Evolutionary conservation across 53 echinoderm and acorn worm species (phyloP), one percentile per base, ranked within the genome.

Genomic region (Apostichopus leukothele): DNA sequence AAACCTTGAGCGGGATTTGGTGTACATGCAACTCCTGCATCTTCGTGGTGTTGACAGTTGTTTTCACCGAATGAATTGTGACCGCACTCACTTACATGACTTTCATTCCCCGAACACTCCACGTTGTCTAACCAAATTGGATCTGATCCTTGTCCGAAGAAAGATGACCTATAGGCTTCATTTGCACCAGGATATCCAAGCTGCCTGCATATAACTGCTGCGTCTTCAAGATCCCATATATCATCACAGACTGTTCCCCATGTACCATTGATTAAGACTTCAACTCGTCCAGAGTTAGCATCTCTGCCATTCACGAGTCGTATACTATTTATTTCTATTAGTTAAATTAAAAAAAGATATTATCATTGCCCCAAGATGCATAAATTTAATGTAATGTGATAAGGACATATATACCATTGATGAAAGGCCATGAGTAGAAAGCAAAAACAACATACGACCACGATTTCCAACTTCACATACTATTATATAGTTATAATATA

Each of bases 201-300:
- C 79, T 91, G 77, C 22, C 80, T 74, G 88, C 91, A 91, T 12
- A 66, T 80, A 12, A 91, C 91, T 1, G 19, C 7, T 26, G 91
- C 91, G 66, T 86, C 87, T 27, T 20, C 16, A 5, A 88, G 23
- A 78, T 67, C 79, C 87, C 87, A 91, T 1, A 10, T 6, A 53
- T 91, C 87, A 67, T 87, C 91, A 63, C 91, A 91, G 16, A 91
- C 73, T 52, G 91, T 91, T 26, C 91, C 91, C 91, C 91, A 91
- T 9, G 18, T 60, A 14, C 88, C 88, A 76, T 88, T 88, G 63
- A 76, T 10, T 3, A 77, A 61, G 51, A 91, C 23, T 79, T 91
- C 91, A 3, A 91, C 79, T 5, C 91, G 87, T 6, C 91, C 91
- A 63, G 63, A 63, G 63, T 11, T 13, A 63, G 9, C 12, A 63